These are phyloP conservation scores for Gonatopus flavifemur DNA, from an alignment of 1,140 invertebrate genomes.

Conservation along the genomic window DNA sequence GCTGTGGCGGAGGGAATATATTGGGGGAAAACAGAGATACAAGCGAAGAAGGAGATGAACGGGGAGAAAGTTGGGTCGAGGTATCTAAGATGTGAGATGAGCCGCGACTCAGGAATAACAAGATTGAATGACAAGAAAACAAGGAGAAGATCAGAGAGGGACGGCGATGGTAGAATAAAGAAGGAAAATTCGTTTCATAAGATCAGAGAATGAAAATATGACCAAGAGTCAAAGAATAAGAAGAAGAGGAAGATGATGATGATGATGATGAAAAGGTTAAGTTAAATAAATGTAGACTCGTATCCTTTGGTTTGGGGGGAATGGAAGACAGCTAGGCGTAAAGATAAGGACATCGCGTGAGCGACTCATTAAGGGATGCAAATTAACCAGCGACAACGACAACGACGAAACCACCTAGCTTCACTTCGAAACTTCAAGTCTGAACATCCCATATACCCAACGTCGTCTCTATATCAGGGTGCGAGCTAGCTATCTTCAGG, in stretches of 20 bases:
- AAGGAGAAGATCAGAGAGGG: constrained; percentile 31
- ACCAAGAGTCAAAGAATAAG: neutral
- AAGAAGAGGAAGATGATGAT: neutral
- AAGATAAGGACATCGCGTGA: constrained; percentile 52
- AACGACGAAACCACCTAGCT: constrained; percentile 21
- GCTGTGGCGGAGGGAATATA: neutral
- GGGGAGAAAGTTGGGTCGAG: constrained; percentile 10
- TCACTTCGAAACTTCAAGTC: constrained; percentile 38
- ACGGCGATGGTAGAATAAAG: too few species aligned
- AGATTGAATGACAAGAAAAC: constrained; percentile 45
- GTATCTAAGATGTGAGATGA: neutral
- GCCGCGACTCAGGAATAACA: constrained; percentile 41
- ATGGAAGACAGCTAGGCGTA: constrained; percentile 27
- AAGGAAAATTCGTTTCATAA: constrained; percentile 20
- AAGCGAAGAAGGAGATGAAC: constrained; percentile 10
- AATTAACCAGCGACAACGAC: constrained; percentile 49
- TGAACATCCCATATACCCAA: constrained; percentile 24
- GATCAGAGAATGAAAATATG: constrained; percentile 11
- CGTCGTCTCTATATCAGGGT: constrained; percentile 11
- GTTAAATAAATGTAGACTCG: too few species aligned
- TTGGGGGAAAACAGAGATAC: constrained; percentile 12
- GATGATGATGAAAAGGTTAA: neutral
- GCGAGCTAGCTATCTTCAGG: constrained; percentile 10
- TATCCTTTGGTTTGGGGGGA: too few species aligned
- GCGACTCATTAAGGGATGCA: constrained; percentile 57